Conservation (phyloP, 1,140 invertebrate genomes). For the Zophobas atratus region DNA sequence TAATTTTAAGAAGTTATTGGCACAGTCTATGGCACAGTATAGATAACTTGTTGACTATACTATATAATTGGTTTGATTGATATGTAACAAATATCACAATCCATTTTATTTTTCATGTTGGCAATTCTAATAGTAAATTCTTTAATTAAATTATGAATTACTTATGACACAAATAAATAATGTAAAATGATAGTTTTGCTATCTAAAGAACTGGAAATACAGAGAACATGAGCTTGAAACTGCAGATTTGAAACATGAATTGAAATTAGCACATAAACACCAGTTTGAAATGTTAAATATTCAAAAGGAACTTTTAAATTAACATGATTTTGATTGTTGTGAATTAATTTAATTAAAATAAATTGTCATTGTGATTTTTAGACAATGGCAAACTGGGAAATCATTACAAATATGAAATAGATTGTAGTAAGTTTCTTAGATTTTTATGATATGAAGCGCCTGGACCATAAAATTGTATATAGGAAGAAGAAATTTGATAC, state of each 20-base stretch:
- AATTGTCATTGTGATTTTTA: not conserved
- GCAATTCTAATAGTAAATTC: not conserved
- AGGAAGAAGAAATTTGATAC: too few relatives aligned
- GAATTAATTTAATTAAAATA: slow-evolving; percentile 1
- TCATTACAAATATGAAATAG: not conserved
- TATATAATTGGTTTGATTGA: slow-evolving; percentile 2
- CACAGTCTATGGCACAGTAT: not conserved
- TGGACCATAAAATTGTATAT: too few relatives aligned
- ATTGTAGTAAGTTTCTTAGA: not conserved
- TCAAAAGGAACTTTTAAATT: not conserved
- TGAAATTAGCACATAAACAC: not conserved
- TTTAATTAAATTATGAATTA: too few relatives aligned
- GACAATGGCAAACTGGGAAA: not conserved
- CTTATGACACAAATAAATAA: too few relatives aligned
- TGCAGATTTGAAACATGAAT: too few relatives aligned
- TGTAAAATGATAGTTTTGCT: too few relatives aligned
- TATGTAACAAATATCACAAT: not conserved
- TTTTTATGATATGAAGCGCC: too few relatives aligned
- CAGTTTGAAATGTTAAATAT: not conserved
- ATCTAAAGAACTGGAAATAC: too few relatives aligned
- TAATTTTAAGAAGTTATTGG: not conserved
- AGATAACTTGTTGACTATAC: not conserved
- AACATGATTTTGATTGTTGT: not conserved
- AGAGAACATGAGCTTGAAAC: too few relatives aligned
- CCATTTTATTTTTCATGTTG: slow-evolving; percentile 13